Conservation (phyloP, 2,888 invertebrate genomes). For the Apamea sordens region DNA sequence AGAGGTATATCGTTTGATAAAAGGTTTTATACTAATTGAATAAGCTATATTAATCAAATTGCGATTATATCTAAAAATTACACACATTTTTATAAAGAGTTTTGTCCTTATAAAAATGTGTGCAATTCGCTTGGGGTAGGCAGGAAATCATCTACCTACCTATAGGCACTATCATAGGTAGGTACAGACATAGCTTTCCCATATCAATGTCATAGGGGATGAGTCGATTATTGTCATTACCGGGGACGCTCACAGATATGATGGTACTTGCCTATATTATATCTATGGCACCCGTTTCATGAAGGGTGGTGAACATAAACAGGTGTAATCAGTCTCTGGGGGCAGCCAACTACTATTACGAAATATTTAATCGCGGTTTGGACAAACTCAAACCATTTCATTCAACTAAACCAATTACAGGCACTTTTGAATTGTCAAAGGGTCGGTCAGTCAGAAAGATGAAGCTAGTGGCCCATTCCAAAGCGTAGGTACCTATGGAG, state of each 20-base stretch:
- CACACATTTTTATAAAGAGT: too few relatives aligned
- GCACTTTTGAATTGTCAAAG: too few relatives aligned
- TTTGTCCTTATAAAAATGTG: neutral
- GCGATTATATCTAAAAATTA: neutral
- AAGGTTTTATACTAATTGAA: slow-evolving; percentile 26
- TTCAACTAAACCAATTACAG: too few relatives aligned
- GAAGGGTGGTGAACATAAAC: slow-evolving; percentile 26
- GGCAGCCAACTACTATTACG: slow-evolving; percentile 21
- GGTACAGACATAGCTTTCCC: slow-evolving; percentile 14
- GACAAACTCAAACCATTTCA: too few relatives aligned
- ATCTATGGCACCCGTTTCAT: slow-evolving; percentile 5
- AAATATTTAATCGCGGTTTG: slow-evolving; percentile 13
- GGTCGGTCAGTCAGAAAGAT: too few relatives aligned
- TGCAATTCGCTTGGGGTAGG: neutral
- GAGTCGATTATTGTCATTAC: slow-evolving; percentile 45
- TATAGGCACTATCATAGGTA: neutral
- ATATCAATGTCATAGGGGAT: slow-evolving; percentile 20
- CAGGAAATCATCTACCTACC: neutral
- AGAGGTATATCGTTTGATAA: slow-evolving; percentile 16
- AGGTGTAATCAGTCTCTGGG: slow-evolving; percentile 14
- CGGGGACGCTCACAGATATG: slow-evolving; percentile 16
- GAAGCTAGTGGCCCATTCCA: too few relatives aligned
- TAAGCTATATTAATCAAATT: slow-evolving; percentile 8
- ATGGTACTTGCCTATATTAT: slow-evolving; percentile 8
- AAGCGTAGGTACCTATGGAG: too few relatives aligned